Percentiles rank a stretch among this genome's conserved stretches.
These are phyloP conservation scores for Drosophila lacteicornis DNA, from an alignment of 1,140 invertebrate species.

Conservation along the genomic window DNA sequence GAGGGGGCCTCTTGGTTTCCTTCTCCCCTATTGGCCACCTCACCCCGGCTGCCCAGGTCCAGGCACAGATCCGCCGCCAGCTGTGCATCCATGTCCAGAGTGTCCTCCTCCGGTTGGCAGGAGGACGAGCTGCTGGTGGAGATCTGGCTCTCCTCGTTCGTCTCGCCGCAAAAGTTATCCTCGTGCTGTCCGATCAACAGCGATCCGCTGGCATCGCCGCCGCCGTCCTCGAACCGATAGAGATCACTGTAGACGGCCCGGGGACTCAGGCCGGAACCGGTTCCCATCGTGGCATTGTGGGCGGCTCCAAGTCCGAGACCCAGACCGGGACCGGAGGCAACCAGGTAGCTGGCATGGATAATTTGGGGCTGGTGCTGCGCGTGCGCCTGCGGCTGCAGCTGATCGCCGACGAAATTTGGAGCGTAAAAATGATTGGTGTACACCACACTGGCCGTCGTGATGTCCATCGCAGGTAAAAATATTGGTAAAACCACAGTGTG, in stretches of 20 bases:
- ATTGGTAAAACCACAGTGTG: slow-evolving; percentile 29
- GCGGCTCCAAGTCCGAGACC: neutral
- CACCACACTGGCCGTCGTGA: slow-evolving; percentile 44
- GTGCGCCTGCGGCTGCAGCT: slow-evolving; percentile 11
- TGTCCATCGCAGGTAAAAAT: slow-evolving; percentile 60
- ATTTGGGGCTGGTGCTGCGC: slow-evolving; percentile 32
- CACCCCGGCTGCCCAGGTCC: neutral
- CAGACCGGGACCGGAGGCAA: neutral
- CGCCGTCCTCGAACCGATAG: slow-evolving; percentile 57
- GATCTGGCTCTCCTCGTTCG: slow-evolving; percentile 1
- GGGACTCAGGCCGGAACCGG: slow-evolving; percentile 1
- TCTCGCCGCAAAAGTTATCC: slow-evolving; percentile 5
- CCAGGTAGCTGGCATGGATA: slow-evolving; percentile 47
- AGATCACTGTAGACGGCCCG: slow-evolving; percentile 25
- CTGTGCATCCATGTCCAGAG: neutral
- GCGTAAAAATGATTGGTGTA: slow-evolving; percentile 51
- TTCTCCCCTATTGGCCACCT: neutral
- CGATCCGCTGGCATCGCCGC: slow-evolving; percentile 59
- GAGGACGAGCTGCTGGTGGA: slow-evolving; percentile 16
- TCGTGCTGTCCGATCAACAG: slow-evolving; percentile 35
- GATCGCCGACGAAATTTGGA: slow-evolving; percentile 48
- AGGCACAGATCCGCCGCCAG: neutral
- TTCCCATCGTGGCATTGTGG: neutral
- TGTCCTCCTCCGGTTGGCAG: neutral
- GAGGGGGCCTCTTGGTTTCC: neutral